Percentiles rank a stretch among this genome's conserved stretches.
Evolutionary conservation across 2,797 vertebrate species (phyloP).

Genomic region (Spondyliosoma cantharus): DNA sequence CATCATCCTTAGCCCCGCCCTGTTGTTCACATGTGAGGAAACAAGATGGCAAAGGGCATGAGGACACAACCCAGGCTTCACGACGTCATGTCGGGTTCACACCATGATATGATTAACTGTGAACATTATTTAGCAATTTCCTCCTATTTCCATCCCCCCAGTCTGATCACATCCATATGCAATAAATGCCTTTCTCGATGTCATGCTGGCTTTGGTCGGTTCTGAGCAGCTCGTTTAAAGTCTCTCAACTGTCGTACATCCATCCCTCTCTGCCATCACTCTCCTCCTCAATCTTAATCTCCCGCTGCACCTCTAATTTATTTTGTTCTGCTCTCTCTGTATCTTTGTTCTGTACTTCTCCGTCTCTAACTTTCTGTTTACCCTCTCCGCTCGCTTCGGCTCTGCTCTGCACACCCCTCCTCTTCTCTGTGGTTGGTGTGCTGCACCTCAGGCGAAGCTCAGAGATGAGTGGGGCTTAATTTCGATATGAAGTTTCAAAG

Average conservation of each 20-base stretch:
- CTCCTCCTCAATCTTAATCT: slow-evolving; percentile 1
- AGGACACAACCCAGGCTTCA: too few relatives aligned
- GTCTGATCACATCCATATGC: slow-evolving; percentile 14
- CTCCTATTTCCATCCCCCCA: slow-evolving; percentile 3
- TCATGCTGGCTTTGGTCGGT: background rate
- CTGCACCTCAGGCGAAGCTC: slow-evolving; percentile 62
- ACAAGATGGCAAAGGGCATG: too few relatives aligned
- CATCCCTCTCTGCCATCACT: slow-evolving; percentile 9
- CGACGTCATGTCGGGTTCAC: too few relatives aligned
- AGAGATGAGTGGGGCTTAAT: slow-evolving; percentile 66
- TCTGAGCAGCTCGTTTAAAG: slow-evolving; percentile 13
- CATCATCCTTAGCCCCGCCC: too few relatives aligned
- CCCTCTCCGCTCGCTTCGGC: background rate
- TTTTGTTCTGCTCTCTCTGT: slow-evolving; percentile 14
- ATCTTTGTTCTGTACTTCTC: slow-evolving; percentile 21
- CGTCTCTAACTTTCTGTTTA: slow-evolving; percentile 16
- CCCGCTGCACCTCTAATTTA: background rate
- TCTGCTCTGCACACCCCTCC: slow-evolving; percentile 47
- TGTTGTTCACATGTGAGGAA: too few relatives aligned
- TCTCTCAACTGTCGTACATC: slow-evolving; percentile 1
- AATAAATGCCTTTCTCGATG: slow-evolving; percentile 9
- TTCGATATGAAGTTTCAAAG: slow-evolving; percentile 67
- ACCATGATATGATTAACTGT: too few relatives aligned
- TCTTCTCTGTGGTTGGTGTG: slow-evolving; percentile 45
- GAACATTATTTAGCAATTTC: slow-evolving; percentile 10